Conservation (phyloP, 2,113 vertebrate genomes). For the Oxyruncus cristatus region DNA sequence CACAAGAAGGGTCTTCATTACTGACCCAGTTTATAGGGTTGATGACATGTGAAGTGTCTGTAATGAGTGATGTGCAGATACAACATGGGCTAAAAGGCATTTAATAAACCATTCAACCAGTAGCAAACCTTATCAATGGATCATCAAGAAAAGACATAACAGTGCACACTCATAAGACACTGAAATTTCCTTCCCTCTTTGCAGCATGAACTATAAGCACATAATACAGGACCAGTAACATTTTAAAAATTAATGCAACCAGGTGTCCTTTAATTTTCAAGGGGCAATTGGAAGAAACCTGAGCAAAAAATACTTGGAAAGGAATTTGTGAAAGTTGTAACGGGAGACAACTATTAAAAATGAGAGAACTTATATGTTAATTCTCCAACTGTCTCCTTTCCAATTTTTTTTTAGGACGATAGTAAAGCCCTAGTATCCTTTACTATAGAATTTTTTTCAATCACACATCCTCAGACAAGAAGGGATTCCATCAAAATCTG, state of each 20-base stretch:
- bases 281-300: not conserved
- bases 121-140: not conserved
- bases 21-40: not conserved
- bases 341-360: not conserved
- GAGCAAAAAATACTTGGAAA: not conserved
- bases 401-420: not conserved
- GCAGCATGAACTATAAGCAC: not conserved
- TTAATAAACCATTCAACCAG: conserved; percentile 15
- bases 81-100: not conserved
- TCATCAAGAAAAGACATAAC: not conserved
- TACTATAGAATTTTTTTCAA: not conserved
- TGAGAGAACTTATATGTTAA: not conserved
- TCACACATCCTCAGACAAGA: not conserved
- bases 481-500: not conserved
- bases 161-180: not conserved
- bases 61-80: not conserved
- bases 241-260: not conserved
- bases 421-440: not conserved
- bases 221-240: not conserved
- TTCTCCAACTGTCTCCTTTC: not conserved
- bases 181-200: not conserved
- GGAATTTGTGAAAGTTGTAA: not conserved
- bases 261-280: not conserved
- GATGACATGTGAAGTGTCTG: not conserved
- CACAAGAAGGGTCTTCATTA: not conserved